Evolutionary conservation across 2,888 invertebrate genomes (phyloP).

Genomic region (Criorhina ranunculi): DNA sequence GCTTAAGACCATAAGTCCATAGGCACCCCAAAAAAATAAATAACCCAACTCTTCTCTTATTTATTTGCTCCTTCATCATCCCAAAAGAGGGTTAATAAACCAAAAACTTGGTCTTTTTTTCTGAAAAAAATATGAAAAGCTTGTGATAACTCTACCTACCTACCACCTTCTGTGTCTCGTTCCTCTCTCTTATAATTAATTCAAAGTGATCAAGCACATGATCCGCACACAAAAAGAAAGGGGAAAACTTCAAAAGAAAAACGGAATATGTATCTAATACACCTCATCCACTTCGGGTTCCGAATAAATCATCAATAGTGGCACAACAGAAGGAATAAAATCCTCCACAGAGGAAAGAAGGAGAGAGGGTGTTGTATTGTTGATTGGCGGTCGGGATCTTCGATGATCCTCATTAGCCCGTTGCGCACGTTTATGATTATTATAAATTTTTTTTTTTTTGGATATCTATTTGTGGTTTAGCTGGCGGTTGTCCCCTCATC

Average conservation of each 20-base stretch:
- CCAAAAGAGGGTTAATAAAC: conserved; percentile 2
- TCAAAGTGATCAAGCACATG: conserved; percentile 68
- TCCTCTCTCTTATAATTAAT: conserved; percentile 53
- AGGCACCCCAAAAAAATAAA: conserved; percentile 16
- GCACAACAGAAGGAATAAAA: conserved; percentile 40
- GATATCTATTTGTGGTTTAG: conserved; percentile 65
- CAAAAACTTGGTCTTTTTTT: background rate
- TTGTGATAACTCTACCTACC: conserved; percentile 17
- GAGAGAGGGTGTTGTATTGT: conserved; percentile 59
- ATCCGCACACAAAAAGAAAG: conserved; percentile 27
- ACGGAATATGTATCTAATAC: conserved; percentile 53
- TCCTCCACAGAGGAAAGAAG: conserved; percentile 5
- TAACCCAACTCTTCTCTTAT: conserved; percentile 26
- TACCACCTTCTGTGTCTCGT: conserved; percentile 21
- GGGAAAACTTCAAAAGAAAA: conserved; percentile 68
- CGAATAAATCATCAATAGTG: conserved; percentile 69
- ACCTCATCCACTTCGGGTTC: conserved; percentile 66
- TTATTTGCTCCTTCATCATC: conserved; percentile 19
- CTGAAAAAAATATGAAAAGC: conserved; percentile 11
- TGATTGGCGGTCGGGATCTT: conserved; percentile 75
- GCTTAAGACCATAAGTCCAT: conserved; percentile 9
- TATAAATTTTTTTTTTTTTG: conserved; percentile 48
- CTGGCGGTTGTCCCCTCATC: background rate
- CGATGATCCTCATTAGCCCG: conserved; percentile 75
- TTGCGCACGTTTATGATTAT: conserved; percentile 74